These are phyloP conservation scores for Catharus bicknelli DNA, from an alignment of 2,113 vertebrate genomes.

Conservation along the genomic window DNA sequence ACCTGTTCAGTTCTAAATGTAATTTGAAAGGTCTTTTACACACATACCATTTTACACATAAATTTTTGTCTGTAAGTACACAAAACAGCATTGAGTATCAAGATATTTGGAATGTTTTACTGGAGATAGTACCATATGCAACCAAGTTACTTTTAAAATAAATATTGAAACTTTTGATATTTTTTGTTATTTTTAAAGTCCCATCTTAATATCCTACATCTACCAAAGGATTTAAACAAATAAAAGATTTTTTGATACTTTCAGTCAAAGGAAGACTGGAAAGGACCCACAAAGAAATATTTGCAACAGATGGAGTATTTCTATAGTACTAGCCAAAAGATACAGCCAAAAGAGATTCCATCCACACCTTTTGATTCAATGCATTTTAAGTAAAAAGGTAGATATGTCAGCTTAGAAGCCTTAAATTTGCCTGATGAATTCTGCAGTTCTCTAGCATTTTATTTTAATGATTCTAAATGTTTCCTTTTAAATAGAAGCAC, in stretches of 20 bases:
- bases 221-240: background rate
- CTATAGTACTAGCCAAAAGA: background rate
- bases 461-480: background rate
- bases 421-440: background rate
- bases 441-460: background rate
- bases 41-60: background rate
- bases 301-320: background rate
- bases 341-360: background rate
- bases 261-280: background rate
- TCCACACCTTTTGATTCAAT: background rate
- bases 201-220: rapidly evolving
- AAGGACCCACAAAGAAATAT: background rate
- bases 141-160: background rate
- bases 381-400: background rate
- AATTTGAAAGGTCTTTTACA: background rate
- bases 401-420: background rate
- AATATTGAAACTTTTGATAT: background rate
- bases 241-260: background rate
- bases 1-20: background rate
- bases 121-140: background rate
- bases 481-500: background rate
- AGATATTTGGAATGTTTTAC: background rate
- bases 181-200: background rate
- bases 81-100: background rate
- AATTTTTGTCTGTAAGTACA: background rate